Base-by-base conservation (phyloP, 2,113 vertebrate genomes). In the Lanius ludovicianus region DNA sequence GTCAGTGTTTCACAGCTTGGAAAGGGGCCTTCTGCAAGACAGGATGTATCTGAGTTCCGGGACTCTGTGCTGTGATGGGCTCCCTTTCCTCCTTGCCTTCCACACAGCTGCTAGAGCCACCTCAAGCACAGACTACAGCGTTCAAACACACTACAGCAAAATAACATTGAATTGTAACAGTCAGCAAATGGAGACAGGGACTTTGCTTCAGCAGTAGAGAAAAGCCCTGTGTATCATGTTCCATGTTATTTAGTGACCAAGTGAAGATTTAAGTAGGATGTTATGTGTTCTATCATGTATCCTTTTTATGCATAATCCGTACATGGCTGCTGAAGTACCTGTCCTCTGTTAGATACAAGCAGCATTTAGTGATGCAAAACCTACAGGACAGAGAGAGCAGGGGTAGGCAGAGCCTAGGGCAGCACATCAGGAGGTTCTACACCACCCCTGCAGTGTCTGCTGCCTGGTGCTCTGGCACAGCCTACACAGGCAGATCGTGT, bases 91-190 rank as follows among this genome's bases (percentile, higher is more conserved):
- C 47, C 24, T 23, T 42, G 39, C 57, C 41, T 82, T 73, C 44
- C 39, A n/a, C 21, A 15, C 9, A 56, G 35, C 52, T 84, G 42
- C 50, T 55, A 33, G 14, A 78, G 37, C 25, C 42, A 23, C 55
- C 52, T 94, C 27, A 83, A 55, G 49, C 10, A 7, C 11, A 23
- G 11, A 39, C 70, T 60, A 5, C 33, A 67, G 33, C 0, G 0
- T 81, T 95, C 60, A 53, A 49, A 33, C n/a, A 17, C 52, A 7
- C 15, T 41, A 10, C 24, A 76, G 57, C 57, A 84, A 77, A 59
- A 59, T 68, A 28, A 56, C 31, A 27, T 22, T 1, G 2, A 78
- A 31, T 49, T 62, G 1, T 6, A 84, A 28, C 59, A 74, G 22
- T 69, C 65, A 79, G 39, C 46, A 93, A 46, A 15, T 31, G 30